A percentile compares a stretch with the other conserved stretches of the same genome.
phyloP scores from a whole-genome alignment of 1,140 invertebrate genomes.

The Trichomalopsis sarcophagae region DNA sequence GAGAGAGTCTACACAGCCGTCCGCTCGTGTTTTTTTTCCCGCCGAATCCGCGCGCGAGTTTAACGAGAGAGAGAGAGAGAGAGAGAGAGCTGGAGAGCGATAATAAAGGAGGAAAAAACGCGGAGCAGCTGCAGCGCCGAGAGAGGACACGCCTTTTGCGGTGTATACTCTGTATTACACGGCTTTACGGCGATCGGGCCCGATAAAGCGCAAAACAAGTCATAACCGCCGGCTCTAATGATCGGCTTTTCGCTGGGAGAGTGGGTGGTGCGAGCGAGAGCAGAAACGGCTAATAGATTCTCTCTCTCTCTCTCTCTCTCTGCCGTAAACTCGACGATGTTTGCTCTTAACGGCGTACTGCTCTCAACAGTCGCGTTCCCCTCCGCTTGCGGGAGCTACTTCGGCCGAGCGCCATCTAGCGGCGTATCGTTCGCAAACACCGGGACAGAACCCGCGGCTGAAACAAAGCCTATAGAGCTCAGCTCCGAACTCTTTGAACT shows the following conservation, averaged over 20 bases:
- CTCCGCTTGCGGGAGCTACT: neutral
- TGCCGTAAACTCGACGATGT: neutral
- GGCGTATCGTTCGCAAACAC: too few species aligned
- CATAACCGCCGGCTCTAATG: slow-evolving; percentile 40
- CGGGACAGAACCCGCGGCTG: too few species aligned
- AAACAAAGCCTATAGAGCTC: too few species aligned
- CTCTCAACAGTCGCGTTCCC: neutral
- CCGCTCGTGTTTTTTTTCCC: neutral
- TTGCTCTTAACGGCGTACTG: neutral
- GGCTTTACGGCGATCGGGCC: slow-evolving; percentile 2
- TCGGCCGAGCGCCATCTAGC: too few species aligned
- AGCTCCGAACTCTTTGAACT: too few species aligned
- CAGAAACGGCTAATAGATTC: neutral
- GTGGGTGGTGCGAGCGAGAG: neutral
- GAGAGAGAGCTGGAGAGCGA: neutral
- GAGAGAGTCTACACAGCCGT: slow-evolving; percentile 3
- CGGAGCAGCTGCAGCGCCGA: slow-evolving; percentile 20
- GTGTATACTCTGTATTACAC: neutral
- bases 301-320: neutral
- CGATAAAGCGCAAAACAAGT: slow-evolving; percentile 45
- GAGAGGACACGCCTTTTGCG: neutral
- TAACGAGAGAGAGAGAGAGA: slow-evolving; percentile 4
- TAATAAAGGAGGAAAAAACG: slow-evolving; percentile 2
- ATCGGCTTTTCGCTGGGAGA: slow-evolving; percentile 15
- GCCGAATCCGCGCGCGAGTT: neutral